These are phyloP conservation scores for Megathymus violae DNA, from an alignment of 1,140 invertebrate genomes.

Conservation along the genomic window DNA sequence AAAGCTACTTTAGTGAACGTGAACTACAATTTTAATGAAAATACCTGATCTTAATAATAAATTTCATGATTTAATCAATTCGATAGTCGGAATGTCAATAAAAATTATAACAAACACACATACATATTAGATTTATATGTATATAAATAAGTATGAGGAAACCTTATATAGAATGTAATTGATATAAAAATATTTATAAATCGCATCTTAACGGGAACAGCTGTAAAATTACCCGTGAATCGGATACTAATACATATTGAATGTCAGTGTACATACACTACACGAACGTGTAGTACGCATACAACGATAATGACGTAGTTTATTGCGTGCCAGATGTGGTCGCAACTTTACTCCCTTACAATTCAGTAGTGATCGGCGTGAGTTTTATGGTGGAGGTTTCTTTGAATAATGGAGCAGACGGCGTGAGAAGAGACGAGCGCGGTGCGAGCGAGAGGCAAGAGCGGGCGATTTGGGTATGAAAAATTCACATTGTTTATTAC, in stretches of 20 bases:
- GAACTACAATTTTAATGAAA: too few relatives aligned
- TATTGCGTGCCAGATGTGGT: conserved; percentile 50
- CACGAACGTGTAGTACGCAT: conserved; percentile 21
- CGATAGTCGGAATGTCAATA: too few relatives aligned
- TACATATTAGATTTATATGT: too few relatives aligned
- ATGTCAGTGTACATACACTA: background rate
- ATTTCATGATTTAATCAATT: too few relatives aligned
- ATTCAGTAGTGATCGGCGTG: conserved; percentile 56
- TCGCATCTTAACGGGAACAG: background rate
- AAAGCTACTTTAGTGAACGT: too few relatives aligned
- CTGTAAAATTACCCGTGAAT: background rate
- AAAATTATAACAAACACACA: too few relatives aligned
- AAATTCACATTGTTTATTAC: conserved; percentile 28
- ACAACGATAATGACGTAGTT: conserved; percentile 43
- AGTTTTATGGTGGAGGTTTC: conserved; percentile 65
- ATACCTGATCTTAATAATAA: too few relatives aligned
- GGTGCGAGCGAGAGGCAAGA: conserved; percentile 29
- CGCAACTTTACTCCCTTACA: conserved; percentile 52
- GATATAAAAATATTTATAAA: too few relatives aligned
- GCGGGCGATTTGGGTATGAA: conserved; percentile 20
- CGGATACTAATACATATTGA: background rate
- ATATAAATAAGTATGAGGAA: too few relatives aligned
- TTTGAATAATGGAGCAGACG: conserved; percentile 74
- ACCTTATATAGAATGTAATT: too few relatives aligned
- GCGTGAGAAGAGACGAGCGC: conserved; percentile 59